Evolutionary conservation across 1,140 invertebrate species (phyloP).

Genomic region (Lordiphosa clarofinis): DNA sequence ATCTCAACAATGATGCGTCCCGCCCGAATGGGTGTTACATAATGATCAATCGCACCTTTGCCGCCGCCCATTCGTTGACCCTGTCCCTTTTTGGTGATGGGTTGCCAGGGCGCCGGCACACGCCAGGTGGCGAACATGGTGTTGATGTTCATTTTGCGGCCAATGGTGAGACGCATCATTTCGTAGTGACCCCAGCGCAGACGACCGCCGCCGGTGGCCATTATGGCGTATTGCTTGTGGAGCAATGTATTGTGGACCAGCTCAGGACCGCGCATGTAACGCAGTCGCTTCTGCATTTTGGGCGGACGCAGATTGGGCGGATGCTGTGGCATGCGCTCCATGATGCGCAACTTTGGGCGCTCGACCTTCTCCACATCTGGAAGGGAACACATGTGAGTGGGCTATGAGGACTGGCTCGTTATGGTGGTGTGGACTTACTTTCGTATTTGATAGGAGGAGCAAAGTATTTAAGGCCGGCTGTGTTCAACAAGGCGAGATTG

Average conservation of each 20-base stretch:
- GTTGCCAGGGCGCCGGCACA: conserved; percentile 96
- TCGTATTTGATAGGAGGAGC: conserved; percentile 82
- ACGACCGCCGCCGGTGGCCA: conserved; percentile 92
- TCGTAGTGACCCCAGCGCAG: conserved; percentile 91
- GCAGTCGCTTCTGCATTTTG: conserved; percentile 90
- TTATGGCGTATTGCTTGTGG: conserved; percentile 94
- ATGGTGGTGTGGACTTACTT: conserved; percentile 78
- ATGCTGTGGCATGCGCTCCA: conserved; percentile 87
- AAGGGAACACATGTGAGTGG: not conserved
- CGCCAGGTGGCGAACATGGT: conserved; percentile 97
- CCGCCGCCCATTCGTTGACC: conserved; percentile 97
- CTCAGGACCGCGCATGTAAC: conserved; percentile 94
- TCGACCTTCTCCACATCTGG: conserved; percentile 88
- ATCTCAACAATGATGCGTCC: conserved; percentile 97
- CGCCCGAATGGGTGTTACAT: conserved; percentile 94
- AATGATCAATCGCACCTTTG: conserved; percentile 97
- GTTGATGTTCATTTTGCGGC: conserved; percentile 87
- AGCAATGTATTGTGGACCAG: conserved; percentile 89
- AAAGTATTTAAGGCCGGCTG: conserved; percentile 84
- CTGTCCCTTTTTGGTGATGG: conserved; percentile 93
- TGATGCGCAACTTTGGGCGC: conserved; percentile 84
- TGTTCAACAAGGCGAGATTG: conserved; percentile 38
- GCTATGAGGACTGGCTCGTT: not conserved
- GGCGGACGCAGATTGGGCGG: conserved; percentile 84
- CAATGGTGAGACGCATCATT: conserved; percentile 87